These are phyloP conservation scores for Piezodorus guildinii DNA, from an alignment of 1,140 invertebrate genomes.

Conservation along the genomic window DNA sequence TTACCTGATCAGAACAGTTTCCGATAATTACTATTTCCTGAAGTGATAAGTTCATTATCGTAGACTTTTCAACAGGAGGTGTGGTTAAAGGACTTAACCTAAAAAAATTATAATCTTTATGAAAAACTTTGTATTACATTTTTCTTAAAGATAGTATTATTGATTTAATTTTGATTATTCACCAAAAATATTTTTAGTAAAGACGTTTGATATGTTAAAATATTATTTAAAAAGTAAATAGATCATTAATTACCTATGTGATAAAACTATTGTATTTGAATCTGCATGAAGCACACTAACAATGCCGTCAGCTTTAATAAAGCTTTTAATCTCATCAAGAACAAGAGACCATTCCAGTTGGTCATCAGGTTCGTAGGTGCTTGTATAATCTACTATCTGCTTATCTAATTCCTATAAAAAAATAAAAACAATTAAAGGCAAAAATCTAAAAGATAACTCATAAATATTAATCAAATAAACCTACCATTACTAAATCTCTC, in stretches of 20 bases:
- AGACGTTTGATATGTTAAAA: neutral
- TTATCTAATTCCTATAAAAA: constrained; percentile 62
- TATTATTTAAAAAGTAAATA: neutral
- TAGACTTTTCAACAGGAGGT: constrained; percentile 74
- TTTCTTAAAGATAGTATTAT: neutral
- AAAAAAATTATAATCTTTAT: constrained; percentile 33
- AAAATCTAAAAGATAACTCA: too few species aligned
- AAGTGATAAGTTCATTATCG: constrained; percentile 72
- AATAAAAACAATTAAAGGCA: neutral
- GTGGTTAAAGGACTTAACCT: constrained; percentile 74
- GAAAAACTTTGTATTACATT: neutral
- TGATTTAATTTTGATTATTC: constrained; percentile 8
- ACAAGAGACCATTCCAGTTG: constrained; percentile 93
- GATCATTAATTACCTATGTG: constrained; percentile 51
- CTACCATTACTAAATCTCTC: constrained; percentile 69
- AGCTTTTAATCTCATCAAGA: constrained; percentile 86
- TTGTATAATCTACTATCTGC: constrained; percentile 87
- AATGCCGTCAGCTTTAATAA: constrained; percentile 83
- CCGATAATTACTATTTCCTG: constrained; percentile 94
- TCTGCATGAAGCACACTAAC: constrained; percentile 79
- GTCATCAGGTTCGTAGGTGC: constrained; percentile 90
- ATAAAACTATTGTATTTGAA: constrained; percentile 66
- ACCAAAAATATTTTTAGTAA: neutral
- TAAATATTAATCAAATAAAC: constrained; percentile 20
- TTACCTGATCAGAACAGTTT: constrained; percentile 76